Evolutionary conservation across 2,113 vertebrate species (phyloP), one percentile per base, ranked within the genome.

Genomic region (Puma concolor): DNA sequence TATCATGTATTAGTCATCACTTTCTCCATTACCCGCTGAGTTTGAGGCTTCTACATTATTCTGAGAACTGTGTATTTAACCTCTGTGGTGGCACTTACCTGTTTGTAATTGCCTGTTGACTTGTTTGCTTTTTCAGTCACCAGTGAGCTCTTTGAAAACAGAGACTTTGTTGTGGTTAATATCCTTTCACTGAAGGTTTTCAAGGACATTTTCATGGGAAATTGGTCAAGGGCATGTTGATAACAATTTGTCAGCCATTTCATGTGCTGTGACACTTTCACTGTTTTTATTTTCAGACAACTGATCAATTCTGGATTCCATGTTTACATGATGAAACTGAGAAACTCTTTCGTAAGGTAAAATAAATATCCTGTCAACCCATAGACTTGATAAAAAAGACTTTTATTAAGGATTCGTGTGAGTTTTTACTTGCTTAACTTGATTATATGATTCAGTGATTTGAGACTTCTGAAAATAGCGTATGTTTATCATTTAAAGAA

Each of bases 291-390:
- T 98, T 98, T 96, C 97, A 99, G 99, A 99, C 99, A 21, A 99
- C 99, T 67, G 99, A 99, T 98, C 97, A 99, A 90, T 99, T 99
- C 98, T 99, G 99, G 99, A 99, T 99, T 83, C 99, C 99, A 19
- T 99, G 99, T 98, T 99, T 99, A 94, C 98, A 99, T 98, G 99
- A 99, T 98, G 99, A 99, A 98, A 99, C 99, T 95, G 98, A 99
- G 93, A 99, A 99, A 97, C 98, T 99, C 91, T 99, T 99, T 98
- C 99, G 99, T 92, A 99, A 99, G 99, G 99, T 99, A 99, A 91
- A 95, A 54, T 83, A 74, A 48, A 76, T 82, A 33, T 95, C 94
- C 91, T 77, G 57, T 91, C 50, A 91, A 54, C 11, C 19, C 41
- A 41, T 72, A 38, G 60, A 63, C 16, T 60, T 84, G 33, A 77